Base-by-base conservation (phyloP, 2,888 invertebrate species). In the Sericinus montela region DNA sequence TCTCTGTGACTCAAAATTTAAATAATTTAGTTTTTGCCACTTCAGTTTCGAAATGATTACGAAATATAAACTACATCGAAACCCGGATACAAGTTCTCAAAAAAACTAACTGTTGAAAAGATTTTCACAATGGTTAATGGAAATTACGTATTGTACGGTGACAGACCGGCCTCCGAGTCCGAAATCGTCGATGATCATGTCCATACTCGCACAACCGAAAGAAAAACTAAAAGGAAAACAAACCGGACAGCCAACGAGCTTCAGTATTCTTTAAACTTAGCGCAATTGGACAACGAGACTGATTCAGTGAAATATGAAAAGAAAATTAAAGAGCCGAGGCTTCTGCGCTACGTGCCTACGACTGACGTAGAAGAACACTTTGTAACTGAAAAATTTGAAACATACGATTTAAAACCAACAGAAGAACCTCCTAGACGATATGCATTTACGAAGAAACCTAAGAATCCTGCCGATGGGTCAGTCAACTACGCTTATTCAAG, bases 221-320 rank as follows among this genome's bases (percentile, higher is more conserved):
- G 83, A 25, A 86, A 79, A 55, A 59, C 58, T 15, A 78, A 77
- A 58, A 73, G 83, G 9, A 85, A 83, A 62, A 47, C 61, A 1
- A 74, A 81, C 48, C 67, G 83, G 57, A 71, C 76, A 2, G 80
- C 80, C 1, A 82, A 78, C 54, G 86, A 86, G 46, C 70, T 81
- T 4, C 83, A 84, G 36, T 75, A 72, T 32, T 69, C 78, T 1
- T 60, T 81, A n/a, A 81, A 78, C 51, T 57, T 74, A 54, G 75
- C 76, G 1, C 82, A 84, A 44, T 57, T 86, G 30, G 86, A 87
- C 59, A 88, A 88, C 58, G 87, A 87, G 34, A 88, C 87, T 0
- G 88, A 88, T 53, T 81, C 87, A 2, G 64, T 85, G 0, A 87
- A 87, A 62, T 84, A 75, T 53, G 86, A 87, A 53, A 88, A 85